Evolutionary conservation across 2,888 invertebrate species (phyloP).

Genomic region (Eustalomyia histrio): DNA sequence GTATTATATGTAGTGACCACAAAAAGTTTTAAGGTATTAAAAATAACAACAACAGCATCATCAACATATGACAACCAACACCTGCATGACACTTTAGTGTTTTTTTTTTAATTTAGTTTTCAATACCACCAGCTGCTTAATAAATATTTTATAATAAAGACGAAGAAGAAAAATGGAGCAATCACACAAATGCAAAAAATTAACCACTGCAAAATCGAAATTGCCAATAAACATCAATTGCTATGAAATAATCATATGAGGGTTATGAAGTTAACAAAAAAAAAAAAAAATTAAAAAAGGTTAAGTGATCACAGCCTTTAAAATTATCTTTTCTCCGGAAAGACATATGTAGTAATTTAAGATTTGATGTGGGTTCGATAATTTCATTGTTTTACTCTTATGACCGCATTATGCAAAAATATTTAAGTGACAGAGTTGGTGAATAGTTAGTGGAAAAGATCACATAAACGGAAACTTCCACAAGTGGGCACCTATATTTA

Average conservation of each 20-base stretch:
- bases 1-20: neutral
- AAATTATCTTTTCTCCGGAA: no score
- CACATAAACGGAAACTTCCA: no score
- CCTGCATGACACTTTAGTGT: conserved; percentile 48
- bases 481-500: no score
- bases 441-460: no score
- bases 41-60: conserved; percentile 7
- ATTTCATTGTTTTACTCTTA: no score
- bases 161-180: neutral
- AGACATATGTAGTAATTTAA: no score
- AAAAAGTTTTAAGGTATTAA: neutral
- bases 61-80: conserved; percentile 54
- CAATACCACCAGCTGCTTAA: neutral
- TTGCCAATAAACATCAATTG: neutral
- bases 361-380: no score
- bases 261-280: neutral
- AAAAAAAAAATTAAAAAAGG: neutral
- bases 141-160: neutral
- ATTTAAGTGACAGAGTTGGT: no score
- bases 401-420: no score
- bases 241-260: neutral
- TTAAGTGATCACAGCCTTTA: no score
- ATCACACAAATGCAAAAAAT: neutral
- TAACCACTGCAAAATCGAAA: neutral
- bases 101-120: conserved; percentile 48